These are phyloP conservation scores for Rhamnusium bicolor DNA, from an alignment of 2,888 invertebrate species.

Conservation along the genomic window DNA sequence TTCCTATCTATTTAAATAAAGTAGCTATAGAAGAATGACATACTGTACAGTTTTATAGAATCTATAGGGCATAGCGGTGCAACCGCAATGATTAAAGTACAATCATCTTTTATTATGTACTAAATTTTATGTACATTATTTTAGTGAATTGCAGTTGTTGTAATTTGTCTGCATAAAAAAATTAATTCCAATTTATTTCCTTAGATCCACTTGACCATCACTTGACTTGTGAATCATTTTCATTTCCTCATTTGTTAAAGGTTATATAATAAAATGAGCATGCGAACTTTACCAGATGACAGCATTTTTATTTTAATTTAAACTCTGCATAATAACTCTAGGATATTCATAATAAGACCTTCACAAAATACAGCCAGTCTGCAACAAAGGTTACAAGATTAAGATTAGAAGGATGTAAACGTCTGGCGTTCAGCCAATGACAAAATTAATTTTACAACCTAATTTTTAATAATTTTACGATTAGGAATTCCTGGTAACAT, in stretches of 20 bases:
- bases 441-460: slow-evolving; percentile 24
- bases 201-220: slow-evolving; percentile 5
- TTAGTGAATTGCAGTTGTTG: neutral
- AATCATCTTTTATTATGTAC: neutral
- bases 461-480: slow-evolving; percentile 3
- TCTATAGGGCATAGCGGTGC: too few relatives aligned
- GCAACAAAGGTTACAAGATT: slow-evolving; percentile 23
- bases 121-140: neutral
- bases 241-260: slow-evolving; percentile 27
- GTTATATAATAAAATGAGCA: slow-evolving; percentile 19
- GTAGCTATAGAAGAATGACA: too few relatives aligned
- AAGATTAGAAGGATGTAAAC: slow-evolving; percentile 18
- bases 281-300: slow-evolving; percentile 3
- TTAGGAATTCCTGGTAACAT: slow-evolving; percentile 3
- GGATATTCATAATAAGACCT: slow-evolving; percentile 27
- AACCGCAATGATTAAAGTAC: too few relatives aligned
- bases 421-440: slow-evolving; percentile 30
- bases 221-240: slow-evolving; percentile 25
- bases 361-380: slow-evolving; percentile 28
- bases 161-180: neutral
- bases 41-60: too few relatives aligned
- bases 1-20: too few relatives aligned
- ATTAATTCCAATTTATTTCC: neutral
- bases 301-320: slow-evolving; percentile 13
- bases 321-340: slow-evolving; percentile 3